A percentile compares a stretch with the other conserved stretches of the same genome.
These are phyloP conservation scores for Odocoileus virginianus DNA, from an alignment of 2,113 vertebrate species.

Conservation along the genomic window DNA sequence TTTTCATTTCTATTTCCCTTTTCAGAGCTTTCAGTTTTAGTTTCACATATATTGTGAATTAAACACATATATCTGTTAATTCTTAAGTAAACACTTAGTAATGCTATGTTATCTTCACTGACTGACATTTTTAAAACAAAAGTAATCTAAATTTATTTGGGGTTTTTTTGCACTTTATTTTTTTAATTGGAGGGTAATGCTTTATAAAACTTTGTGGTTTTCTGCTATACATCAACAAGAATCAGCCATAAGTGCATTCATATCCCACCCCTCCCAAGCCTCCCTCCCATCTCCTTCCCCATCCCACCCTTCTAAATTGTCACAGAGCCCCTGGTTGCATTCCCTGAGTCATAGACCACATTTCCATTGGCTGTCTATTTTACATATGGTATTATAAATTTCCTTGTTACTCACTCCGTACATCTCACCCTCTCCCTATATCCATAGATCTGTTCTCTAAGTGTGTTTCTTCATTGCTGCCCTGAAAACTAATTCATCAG, in stretches of 20 bases:
- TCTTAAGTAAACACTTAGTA: background rate
- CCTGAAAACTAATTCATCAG: background rate
- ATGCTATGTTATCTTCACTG: background rate
- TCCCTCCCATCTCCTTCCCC: background rate
- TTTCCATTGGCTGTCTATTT: background rate
- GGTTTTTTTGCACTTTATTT: background rate
- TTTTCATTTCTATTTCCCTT: background rate
- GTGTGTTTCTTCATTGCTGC: background rate
- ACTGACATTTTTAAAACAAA: background rate
- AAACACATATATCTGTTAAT: background rate
- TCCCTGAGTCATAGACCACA: background rate
- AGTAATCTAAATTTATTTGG: background rate
- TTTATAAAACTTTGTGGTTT: background rate
- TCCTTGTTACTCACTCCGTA: background rate
- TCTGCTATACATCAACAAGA: background rate
- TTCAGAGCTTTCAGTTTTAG: background rate
- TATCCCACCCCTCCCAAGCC: background rate
- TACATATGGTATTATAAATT: background rate
- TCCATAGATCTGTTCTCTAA: background rate
- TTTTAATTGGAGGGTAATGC: background rate
- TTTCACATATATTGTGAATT: background rate
- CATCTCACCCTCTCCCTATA: background rate
- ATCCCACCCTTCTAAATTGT: background rate
- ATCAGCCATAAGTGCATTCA: background rate
- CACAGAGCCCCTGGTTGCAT: background rate